Conservation (phyloP, 2,113 vertebrate species). For the Epinephelus lanceolatus region DNA sequence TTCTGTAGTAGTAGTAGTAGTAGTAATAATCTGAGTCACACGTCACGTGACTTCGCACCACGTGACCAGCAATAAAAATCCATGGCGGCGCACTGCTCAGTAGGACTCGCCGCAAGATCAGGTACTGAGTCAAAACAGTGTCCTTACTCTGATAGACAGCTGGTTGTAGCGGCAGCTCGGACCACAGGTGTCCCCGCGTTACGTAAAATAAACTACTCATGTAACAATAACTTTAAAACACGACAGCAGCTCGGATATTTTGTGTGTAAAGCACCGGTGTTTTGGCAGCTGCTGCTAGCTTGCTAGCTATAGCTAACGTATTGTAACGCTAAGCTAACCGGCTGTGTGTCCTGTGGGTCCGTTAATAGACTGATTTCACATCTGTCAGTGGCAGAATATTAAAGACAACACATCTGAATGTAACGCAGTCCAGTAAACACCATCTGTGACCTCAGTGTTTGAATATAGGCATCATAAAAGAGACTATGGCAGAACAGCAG, state of each 20-base stretch:
- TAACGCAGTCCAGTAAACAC: not conserved
- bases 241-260: too few species aligned
- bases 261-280: not conserved
- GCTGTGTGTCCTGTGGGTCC: not conserved
- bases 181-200: not conserved
- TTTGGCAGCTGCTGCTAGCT: not conserved
- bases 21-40: not conserved
- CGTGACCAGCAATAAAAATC: slow-evolving; percentile 56
- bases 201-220: not conserved
- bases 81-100: slow-evolving; percentile 75
- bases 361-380: too few species aligned
- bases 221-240: not conserved
- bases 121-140: slow-evolving; percentile 53
- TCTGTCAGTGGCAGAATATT: not conserved
- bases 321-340: not conserved
- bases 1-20: too few species aligned
- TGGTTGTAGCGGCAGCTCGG: too few species aligned
- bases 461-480: not conserved
- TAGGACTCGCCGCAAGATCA: slow-evolving; percentile 33
- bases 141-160: not conserved
- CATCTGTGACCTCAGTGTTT: not conserved
- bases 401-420: not conserved
- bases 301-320: not conserved
- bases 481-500: not conserved
- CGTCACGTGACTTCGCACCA: slow-evolving; percentile 50